Base-by-base conservation (phyloP, 2,797 vertebrate species). In the Uromys caudimaculatus region DNA sequence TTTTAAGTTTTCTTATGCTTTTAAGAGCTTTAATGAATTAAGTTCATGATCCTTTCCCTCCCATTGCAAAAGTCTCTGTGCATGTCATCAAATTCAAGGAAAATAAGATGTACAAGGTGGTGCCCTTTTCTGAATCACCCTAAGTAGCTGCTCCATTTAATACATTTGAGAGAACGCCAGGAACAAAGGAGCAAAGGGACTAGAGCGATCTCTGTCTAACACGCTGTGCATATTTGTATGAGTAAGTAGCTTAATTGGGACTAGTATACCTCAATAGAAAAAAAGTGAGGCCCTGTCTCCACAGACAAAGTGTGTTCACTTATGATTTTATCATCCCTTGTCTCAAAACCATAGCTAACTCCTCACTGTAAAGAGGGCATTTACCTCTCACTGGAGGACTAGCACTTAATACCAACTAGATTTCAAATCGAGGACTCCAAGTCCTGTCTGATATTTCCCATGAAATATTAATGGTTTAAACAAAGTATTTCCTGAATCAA, bases 381-480 rank as follows among this genome's bases (percentile, higher is more conserved):
- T 75, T 73, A 79, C 62, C 50, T 94, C 62, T 69, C 73, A 90
- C 16, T 27, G 50, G 35, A 91, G 47, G 6, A 82, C 92, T 50
- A 82, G 93, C 67, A 38, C 92, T 84, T 67, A 78, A 90, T 35
- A 56, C 35, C 9, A 5, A 50, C n/a, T 76, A 79, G 62, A 89
- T 92, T 96, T 95, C 88, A 95, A 96, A 94, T 95, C 77, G 83
- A 91, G 77, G 47, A 75, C 88, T 94, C 19, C n/a, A 84, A 95
- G 87, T 89, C 77, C 54, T 92, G 9, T 71, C 41, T 81, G n/a
- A 87, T 50, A 69, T 78, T 93, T 93, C 76, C 67, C 95, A 73
- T 89, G 67, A 92, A 81, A 87, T 27, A 32, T 60, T 92, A 93
- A 96, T 38, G 69, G 27, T 67, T 97, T 97, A 87, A 95, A 91